phyloP scores from a whole-genome alignment of 2,113 vertebrate genomes.

The Halichoeres trimaculatus region DNA sequence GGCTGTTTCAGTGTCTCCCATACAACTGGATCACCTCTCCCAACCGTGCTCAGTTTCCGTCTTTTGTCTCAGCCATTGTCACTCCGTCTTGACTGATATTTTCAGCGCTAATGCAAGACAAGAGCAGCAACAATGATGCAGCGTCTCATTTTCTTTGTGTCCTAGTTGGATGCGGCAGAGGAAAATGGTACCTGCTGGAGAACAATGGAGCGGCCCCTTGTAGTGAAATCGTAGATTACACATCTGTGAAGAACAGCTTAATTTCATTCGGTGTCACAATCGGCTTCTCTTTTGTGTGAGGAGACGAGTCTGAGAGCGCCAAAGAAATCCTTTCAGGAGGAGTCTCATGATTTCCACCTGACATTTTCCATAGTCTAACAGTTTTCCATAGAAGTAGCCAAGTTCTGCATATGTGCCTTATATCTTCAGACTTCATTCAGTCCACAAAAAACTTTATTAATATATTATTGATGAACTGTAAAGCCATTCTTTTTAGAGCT shows the following conservation, averaged over 20 bases:
- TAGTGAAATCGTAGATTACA: constrained; percentile 27
- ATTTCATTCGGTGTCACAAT: constrained; percentile 26
- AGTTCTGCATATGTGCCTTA: not conserved
- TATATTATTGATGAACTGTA: no score
- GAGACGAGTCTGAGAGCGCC: not conserved
- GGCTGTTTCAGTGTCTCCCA: constrained; percentile 56
- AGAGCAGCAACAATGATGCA: constrained; percentile 52
- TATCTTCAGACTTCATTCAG: no score
- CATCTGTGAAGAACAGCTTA: constrained; percentile 26
- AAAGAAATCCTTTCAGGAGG: not conserved
- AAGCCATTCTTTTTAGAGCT: no score
- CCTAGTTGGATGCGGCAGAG: constrained; percentile 39
- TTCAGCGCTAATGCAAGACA: constrained; percentile 59
- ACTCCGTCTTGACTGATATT: constrained; percentile 54
- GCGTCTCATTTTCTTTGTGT: constrained; percentile 53
- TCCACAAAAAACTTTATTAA: no score
- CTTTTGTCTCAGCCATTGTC: constrained; percentile 64
- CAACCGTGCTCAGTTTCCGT: constrained; percentile 47
- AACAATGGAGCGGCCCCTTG: constrained; percentile 38
- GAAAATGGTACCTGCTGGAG: constrained; percentile 17
- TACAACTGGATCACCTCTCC: constrained; percentile 53
- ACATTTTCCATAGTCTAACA: not conserved
- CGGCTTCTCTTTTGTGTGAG: constrained; percentile 17
- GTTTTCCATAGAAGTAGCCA: not conserved
- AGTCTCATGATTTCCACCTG: not conserved